Evolutionary conservation across 2,797 vertebrate species (phyloP).

Genomic region (Gambelia wislizenii): DNA sequence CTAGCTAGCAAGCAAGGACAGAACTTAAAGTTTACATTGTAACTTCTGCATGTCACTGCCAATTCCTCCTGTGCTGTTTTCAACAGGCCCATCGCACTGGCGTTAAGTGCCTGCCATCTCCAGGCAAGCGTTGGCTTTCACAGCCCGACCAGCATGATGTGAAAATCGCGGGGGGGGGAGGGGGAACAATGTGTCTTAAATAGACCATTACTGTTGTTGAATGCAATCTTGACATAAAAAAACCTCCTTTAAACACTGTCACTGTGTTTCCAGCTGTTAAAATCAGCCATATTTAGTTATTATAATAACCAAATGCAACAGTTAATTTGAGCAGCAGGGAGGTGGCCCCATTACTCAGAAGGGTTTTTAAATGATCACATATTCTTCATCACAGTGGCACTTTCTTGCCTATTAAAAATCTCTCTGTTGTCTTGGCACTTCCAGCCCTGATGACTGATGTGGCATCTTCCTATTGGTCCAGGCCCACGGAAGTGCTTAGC

Average conservation of each 20-base stretch:
- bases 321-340: conserved; percentile 79
- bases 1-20: not conserved
- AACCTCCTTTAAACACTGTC: conserved; percentile 76
- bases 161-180: conserved; percentile 11
- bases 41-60: not conserved
- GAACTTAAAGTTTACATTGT: not conserved
- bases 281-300: conserved; percentile 78
- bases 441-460: conserved; percentile 47
- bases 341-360: conserved; percentile 73
- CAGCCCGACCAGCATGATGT: conserved; percentile 32
- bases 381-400: conserved; percentile 69
- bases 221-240: conserved; percentile 68
- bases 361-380: conserved; percentile 64
- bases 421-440: conserved; percentile 66
- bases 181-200: conserved; percentile 63
- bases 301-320: conserved; percentile 76
- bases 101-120: conserved; percentile 42
- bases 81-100: not conserved
- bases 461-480: conserved; percentile 20
- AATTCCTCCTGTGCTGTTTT: not conserved
- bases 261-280: conserved; percentile 81
- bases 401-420: conserved; percentile 57
- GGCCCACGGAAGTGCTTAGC: conserved; percentile 29
- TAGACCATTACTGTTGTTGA: conserved; percentile 74
- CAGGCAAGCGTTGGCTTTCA: not conserved